These are phyloP conservation scores for Campopleginae sp. DNA, from an alignment of 2,888 invertebrate species.

Conservation along the genomic window DNA sequence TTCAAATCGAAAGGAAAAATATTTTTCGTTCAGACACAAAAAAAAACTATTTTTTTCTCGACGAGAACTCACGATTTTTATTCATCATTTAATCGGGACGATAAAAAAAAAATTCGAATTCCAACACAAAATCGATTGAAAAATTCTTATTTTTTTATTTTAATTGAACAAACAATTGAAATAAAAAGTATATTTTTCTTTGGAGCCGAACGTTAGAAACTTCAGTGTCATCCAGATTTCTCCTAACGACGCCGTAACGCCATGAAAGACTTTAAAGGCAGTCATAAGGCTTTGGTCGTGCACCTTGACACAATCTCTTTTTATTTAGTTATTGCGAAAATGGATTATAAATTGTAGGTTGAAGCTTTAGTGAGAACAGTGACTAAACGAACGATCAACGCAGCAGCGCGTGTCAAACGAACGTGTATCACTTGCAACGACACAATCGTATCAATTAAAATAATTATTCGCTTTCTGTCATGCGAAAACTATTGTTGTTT, in stretches of 20 bases:
- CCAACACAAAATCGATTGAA: no score
- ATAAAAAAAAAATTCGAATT: no score
- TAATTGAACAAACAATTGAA: no score
- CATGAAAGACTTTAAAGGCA: slow-evolving; percentile 23
- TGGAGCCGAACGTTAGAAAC: no score
- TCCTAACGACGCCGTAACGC: background rate
- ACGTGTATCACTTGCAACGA: background rate
- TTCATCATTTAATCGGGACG: no score
- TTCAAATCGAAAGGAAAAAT: no score
- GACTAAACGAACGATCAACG: background rate
- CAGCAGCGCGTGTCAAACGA: background rate
- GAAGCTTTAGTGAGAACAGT: background rate
- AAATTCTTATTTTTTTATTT: no score
- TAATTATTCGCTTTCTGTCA: background rate
- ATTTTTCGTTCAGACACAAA: no score
- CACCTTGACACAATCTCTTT: slow-evolving; percentile 45
- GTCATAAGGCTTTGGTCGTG: slow-evolving; percentile 1
- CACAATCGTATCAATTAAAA: background rate
- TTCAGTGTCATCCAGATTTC: no score
- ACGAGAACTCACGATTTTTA: no score
- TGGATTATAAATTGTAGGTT: background rate
- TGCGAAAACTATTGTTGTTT: background rate
- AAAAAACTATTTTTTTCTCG: no score
- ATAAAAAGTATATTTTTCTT: no score
- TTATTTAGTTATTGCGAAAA: background rate